phyloP scores from a whole-genome alignment of 2,113 vertebrate genomes.

The Cettia cetti region DNA sequence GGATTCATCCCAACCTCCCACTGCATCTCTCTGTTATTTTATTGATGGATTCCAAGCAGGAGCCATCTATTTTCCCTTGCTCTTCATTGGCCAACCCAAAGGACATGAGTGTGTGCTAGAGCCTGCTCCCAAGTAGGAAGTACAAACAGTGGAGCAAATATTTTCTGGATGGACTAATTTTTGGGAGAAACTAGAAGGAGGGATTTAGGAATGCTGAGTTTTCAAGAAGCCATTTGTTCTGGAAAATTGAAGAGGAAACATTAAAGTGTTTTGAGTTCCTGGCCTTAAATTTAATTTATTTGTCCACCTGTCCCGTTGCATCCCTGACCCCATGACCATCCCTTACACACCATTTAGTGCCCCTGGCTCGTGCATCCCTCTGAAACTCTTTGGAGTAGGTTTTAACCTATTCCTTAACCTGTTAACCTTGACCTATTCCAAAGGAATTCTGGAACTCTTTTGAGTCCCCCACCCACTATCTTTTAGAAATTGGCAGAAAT shows the following conservation, averaged over 20 bases:
- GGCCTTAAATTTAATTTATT: background rate
- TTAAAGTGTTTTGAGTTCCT: background rate
- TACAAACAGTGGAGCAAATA: background rate
- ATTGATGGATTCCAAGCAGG: background rate
- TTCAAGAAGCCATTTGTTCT: background rate
- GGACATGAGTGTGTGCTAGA: background rate
- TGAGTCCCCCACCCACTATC: fast-evolving
- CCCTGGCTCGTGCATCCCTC: fast-evolving
- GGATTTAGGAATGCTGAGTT: background rate
- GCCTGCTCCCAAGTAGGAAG: background rate
- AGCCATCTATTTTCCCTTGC: background rate
- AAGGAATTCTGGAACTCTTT: background rate
- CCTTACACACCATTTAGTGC: background rate
- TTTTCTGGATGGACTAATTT: background rate
- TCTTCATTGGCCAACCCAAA: background rate
- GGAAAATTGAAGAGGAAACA: background rate
- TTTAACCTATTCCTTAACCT: background rate
- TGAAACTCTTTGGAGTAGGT: background rate
- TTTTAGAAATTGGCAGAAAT: background rate
- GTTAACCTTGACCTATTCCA: background rate
- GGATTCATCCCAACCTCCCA: background rate
- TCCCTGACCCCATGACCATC: background rate
- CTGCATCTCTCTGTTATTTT: background rate
- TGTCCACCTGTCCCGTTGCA: background rate
- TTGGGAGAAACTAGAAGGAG: background rate